Evolutionary conservation across 1,140 invertebrate genomes (phyloP), one percentile per base, ranked within the genome.

Genomic region (Mizuhopecten yessoensis): DNA sequence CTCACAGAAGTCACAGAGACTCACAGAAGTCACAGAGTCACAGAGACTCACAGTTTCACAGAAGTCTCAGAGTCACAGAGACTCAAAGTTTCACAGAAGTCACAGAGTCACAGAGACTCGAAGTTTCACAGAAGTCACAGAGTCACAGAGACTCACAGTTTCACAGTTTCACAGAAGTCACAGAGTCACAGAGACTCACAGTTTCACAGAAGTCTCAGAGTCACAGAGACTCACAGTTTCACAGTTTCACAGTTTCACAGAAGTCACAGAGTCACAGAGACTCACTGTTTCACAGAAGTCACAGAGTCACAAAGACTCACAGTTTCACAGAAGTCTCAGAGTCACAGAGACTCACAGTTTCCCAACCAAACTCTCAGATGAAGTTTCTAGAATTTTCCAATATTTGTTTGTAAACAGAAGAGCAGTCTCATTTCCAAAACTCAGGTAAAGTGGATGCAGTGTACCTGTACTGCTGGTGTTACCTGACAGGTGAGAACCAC

Each of bases 401-500:
- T 29, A 75, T 2, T 75, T n/a, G n/a, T 75, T 75, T 75, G 57
- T 17, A 29, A n/a, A 75, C 57, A 75, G 57, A 17, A n/a, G 29
- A n/a, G 13, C 13, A 7, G 57, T 29, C 5, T 17, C n/a, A n/a
- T 75, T 75, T 75, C 13, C 13, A 7, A 13, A 39, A 39, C 5
- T 39, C 23, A 75, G 57, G n/a, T 75, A 5, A 13, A 75, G 57
- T 17, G 57, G 29, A 10, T 45, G 42, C 17, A 45, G 1, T 45
- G 9, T 75, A 75, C n/a, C 57, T 75, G 57, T 75, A 29, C 9
- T 29, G 29, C 23, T 1, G 3, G 15, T n/a, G n/a, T 7, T 75
- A 75, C 57, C 57, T 75, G 57, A 75, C 57, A 75, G 57, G 57
- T 75, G n/a, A n/a, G 17, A 75, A 29, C 57, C n/a, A 75, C 57